phyloP scores from a whole-genome alignment of 2,113 vertebrate genomes.

The Eclectus roratus region DNA sequence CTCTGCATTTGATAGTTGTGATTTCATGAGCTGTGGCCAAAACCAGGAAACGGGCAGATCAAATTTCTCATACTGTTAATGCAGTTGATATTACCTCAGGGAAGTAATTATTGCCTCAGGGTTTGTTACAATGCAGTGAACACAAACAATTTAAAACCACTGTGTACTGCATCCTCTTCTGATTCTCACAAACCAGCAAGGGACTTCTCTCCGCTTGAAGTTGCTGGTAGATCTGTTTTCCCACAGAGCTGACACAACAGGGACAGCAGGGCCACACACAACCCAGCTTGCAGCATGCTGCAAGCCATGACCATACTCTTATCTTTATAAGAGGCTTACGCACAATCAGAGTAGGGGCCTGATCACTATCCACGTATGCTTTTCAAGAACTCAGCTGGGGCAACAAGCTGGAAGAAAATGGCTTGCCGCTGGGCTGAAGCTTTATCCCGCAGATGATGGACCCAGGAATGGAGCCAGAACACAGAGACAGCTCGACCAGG shows the following conservation, averaged over 20 bases:
- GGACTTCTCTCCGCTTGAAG: not conserved
- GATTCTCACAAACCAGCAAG: not conserved
- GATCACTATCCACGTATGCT: not conserved
- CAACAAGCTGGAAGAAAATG: not conserved
- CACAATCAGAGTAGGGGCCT: not conserved
- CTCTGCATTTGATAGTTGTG: not conserved
- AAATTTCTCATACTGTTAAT: conserved; percentile 25
- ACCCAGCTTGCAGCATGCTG: not conserved
- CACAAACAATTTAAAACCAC: not conserved
- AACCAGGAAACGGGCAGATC: conserved; percentile 4
- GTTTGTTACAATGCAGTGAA: not conserved
- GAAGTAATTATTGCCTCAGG: conserved; percentile 35
- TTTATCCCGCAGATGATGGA: not conserved
- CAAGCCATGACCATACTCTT: rapidly evolving
- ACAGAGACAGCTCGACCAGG: not conserved
- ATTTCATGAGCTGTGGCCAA: conserved; percentile 27
- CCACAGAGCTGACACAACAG: not conserved
- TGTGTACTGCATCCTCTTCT: not conserved
- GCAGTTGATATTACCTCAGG: conserved; percentile 33
- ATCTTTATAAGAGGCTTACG: not conserved
- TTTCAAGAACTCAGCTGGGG: not conserved
- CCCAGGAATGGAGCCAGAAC: not conserved
- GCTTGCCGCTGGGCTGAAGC: not conserved
- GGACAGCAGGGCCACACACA: not conserved
- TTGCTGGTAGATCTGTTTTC: not conserved